phyloP scores from a whole-genome alignment of 2,113 vertebrate genomes.

The Heloderma charlesbogerti region DNA sequence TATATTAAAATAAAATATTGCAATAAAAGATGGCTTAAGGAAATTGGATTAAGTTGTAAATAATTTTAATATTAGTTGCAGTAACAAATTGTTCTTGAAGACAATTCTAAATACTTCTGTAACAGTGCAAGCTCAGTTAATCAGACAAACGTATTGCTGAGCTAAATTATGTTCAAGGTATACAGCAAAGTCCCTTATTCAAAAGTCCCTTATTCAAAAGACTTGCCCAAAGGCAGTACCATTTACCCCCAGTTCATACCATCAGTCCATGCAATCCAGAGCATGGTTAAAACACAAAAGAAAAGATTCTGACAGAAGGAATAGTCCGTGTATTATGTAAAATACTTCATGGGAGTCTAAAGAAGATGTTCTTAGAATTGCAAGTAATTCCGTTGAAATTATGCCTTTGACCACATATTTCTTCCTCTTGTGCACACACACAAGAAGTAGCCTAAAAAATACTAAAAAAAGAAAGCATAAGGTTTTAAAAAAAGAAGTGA shows the following conservation, averaged over 20 bases:
- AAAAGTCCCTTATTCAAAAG: too few species aligned
- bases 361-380: not conserved
- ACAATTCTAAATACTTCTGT: not conserved
- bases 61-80: conserved; percentile 6
- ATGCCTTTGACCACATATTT: not conserved
- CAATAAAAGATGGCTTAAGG: not conserved
- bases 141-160: conserved; percentile 35
- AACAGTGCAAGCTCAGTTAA: conserved; percentile 53
- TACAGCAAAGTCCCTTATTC: too few species aligned
- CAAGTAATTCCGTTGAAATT: not conserved
- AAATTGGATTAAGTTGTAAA: not conserved
- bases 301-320: too few species aligned
- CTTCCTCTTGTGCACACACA: not conserved
- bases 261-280: too few species aligned
- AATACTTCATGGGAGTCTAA: conserved; percentile 1
- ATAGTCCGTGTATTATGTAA: not conserved
- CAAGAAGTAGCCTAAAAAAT: rapidly evolving
- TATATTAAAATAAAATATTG: not conserved
- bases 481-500: not conserved
- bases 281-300: too few species aligned
- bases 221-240: too few species aligned
- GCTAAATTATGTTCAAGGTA: not conserved
- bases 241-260: too few species aligned
- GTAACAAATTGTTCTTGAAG: conserved; percentile 36
- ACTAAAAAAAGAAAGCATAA: not conserved